These are phyloP conservation scores for Cirrhinus mrigala DNA, from an alignment of 2,797 vertebrate genomes.

Conservation along the genomic window DNA sequence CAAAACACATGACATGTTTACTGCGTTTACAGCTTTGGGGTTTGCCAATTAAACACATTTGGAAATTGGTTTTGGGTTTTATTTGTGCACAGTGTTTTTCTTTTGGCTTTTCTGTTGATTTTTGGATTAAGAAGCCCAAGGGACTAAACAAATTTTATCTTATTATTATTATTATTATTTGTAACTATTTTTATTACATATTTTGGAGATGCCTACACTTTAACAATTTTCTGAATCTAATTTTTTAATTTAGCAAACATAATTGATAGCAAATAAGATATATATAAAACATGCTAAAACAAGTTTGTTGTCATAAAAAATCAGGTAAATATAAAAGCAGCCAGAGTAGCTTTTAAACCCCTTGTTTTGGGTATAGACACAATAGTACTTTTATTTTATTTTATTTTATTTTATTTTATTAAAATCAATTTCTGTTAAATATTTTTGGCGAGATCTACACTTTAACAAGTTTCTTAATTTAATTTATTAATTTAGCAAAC, in stretches of 20 bases:
- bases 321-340: no score
- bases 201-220: background rate
- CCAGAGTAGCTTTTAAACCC: no score
- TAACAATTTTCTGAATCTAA: background rate
- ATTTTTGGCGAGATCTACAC: no score
- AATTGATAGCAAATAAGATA: background rate
- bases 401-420: background rate
- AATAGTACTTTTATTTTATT: background rate
- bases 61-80: constrained; percentile 37
- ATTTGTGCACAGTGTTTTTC: constrained; percentile 4
- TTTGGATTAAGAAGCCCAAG: background rate
- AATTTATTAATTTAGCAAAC: no score
- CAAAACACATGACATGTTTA: constrained; percentile 47
- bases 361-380: no score
- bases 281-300: background rate
- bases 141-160: background rate
- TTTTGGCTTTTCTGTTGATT: background rate
- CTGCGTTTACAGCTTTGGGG: constrained; percentile 3
- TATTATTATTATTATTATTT: background rate
- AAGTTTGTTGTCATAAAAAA: no score
- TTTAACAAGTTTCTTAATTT: no score
- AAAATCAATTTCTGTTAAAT: background rate
- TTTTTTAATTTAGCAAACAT: background rate
- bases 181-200: background rate
- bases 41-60: constrained; percentile 47